Conservation (phyloP, 1,140 invertebrate species). For the Gonatopus flavifemur region DNA sequence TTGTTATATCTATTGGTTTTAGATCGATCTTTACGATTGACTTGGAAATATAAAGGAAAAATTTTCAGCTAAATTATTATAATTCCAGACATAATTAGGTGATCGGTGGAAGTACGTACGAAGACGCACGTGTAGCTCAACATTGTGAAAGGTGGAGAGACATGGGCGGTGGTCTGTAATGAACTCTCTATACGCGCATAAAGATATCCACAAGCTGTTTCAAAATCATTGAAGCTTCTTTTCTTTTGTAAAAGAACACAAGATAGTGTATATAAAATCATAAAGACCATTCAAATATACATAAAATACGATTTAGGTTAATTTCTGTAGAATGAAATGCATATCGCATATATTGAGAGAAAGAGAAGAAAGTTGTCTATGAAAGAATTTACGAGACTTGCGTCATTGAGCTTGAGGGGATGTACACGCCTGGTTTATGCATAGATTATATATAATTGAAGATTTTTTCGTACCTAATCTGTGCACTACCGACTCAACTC, state of each 20-base stretch:
- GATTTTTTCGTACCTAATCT: no score
- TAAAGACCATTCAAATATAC: constrained; percentile 8
- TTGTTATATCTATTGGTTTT: neutral
- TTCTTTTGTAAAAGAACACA: constrained; percentile 8
- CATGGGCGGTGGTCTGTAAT: constrained; percentile 29
- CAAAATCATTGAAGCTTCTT: neutral
- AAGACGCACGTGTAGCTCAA: constrained; percentile 10
- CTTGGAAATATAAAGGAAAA: no score
- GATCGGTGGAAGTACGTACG: constrained; percentile 5
- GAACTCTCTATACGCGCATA: constrained; percentile 22
- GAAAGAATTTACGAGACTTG: no score
- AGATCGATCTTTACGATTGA: neutral
- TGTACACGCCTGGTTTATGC: no score
- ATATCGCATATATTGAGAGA: no score
- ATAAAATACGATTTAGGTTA: neutral
- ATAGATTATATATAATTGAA: no score
- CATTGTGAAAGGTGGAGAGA: constrained; percentile 33
- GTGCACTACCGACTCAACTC: no score
- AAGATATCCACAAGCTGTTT: constrained; percentile 24
- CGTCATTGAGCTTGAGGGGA: no score
- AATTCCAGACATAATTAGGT: constrained; percentile 1
- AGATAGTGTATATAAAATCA: constrained; percentile 21
- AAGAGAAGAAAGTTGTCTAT: no score
- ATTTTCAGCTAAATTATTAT: no score
- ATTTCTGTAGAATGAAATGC: no score